Percentiles rank a stretch among this genome's conserved stretches.
Conservation (phyloP, 92 coral and sea anemone species). For the Phenganax subtilis region DNA sequence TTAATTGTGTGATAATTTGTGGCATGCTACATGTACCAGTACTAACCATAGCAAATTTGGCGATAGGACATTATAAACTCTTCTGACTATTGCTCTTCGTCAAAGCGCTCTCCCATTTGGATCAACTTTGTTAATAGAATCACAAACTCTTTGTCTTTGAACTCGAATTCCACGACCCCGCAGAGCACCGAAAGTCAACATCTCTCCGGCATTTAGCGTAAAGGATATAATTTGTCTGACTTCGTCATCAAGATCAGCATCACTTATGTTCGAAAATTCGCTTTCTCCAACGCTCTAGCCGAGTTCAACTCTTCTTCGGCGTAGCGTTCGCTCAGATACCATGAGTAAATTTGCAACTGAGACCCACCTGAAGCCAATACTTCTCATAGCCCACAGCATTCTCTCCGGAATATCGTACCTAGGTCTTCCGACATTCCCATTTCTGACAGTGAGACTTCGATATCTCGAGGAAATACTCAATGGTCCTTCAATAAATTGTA, state of each 20-base stretch:
- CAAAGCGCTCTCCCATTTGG: slow-evolving; percentile 3
- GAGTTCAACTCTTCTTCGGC: slow-evolving; percentile 6
- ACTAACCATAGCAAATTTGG: not conserved
- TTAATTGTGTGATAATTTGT: not conserved
- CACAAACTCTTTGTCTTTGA: slow-evolving; percentile 3
- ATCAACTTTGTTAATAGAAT: slow-evolving; percentile 4
- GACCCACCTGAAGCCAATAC: slow-evolving; percentile 17
- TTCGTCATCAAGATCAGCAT: slow-evolving; percentile 9
- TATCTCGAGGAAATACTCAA: not conserved
- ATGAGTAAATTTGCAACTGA: not conserved
- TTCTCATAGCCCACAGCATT: slow-evolving; percentile 16
- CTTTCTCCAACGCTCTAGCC: slow-evolving; percentile 9
- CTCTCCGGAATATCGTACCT: slow-evolving; percentile 3
- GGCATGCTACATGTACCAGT: not conserved
- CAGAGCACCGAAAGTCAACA: slow-evolving; percentile 9
- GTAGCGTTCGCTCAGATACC: slow-evolving; percentile 11
- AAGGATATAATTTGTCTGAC: slow-evolving; percentile 6
- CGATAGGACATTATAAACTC: not conserved
- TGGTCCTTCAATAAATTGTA: slow-evolving; percentile 5
- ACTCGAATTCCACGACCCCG: slow-evolving; percentile 11
- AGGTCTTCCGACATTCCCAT: slow-evolving; percentile 13
- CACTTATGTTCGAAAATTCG: slow-evolving; percentile 13
- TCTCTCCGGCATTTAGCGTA: slow-evolving; percentile 1
- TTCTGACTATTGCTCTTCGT: not conserved
- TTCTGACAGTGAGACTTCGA: not conserved